Base-by-base conservation (phyloP, 1,140 invertebrate species). In the Diorhabda carinulata region DNA sequence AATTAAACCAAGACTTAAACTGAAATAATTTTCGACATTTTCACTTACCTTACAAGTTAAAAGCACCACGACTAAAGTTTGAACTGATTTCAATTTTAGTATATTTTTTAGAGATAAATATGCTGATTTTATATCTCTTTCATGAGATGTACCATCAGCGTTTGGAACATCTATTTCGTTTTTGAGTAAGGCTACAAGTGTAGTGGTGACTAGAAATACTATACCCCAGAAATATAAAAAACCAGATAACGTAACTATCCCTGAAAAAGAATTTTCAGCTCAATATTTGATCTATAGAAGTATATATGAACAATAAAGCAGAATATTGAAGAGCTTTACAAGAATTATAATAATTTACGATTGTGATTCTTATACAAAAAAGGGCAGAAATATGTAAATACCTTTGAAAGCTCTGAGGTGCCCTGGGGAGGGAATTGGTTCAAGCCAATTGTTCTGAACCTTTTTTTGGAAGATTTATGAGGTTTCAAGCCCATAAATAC, bases 141-240 rank as follows among this genome's bases (percentile, higher is more conserved):
- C 78, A 79, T 72, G 73, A 81, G 79, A 69, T 80, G 75, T 64
- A 77, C 82, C 73, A 78, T 77, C 56, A 72, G 72, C 70, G 80
- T 82, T 58, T 78, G 81, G 59, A 42, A 69, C 45, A 64, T 81
- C 79, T 73, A 88, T 86, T 83, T 99, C 98, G 68, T 86, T 87
- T 84, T 99, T 99, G 0, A 98, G 87, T 3, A 98, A 68, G 40
- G 92, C 91, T 9, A 99, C 90, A 0, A 98, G 72, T 1, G 95
- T 96, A 2, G 98, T 99, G 0, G 91, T 91, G 2, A 95, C 76
- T 41, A 99, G 84, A 81, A 99, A 99, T 2, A 94, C 83, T 78
- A 94, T 88, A 40, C 95, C 96, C 97, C 97, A 99, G 79, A 99
- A 98, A 79, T 91, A 92, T 3, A 99, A 84, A 82, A 98, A 99